Evolutionary conservation across 1,140 invertebrate genomes (phyloP).

Genomic region (Cyclargus thomasi): DNA sequence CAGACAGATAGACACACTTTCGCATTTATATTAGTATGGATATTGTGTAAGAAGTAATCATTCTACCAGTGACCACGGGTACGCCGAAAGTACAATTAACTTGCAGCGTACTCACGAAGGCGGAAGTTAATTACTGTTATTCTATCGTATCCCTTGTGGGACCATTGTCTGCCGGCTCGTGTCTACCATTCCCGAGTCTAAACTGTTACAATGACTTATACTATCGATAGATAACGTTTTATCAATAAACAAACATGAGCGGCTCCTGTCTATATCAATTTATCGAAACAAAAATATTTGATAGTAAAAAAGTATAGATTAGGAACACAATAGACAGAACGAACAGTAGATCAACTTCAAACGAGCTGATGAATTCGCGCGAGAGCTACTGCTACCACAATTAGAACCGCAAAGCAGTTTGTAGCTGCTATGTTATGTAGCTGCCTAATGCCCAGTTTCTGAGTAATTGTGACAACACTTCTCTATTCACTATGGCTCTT

Average conservation of each 20-base stretch:
- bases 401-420: no score
- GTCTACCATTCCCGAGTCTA: conserved; percentile 12
- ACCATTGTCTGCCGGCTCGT: conserved; percentile 30
- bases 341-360: no score
- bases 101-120: conserved; percentile 23
- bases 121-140: conserved; percentile 43
- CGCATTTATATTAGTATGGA: background rate
- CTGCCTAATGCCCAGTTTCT: no score
- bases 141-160: conserved; percentile 26
- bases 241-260: conserved; percentile 5
- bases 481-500: no score
- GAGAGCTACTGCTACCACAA: no score
- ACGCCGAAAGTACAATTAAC: background rate
- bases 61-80: background rate
- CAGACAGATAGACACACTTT: no score
- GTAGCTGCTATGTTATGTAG: no score
- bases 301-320: background rate
- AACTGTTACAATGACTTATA: conserved; percentile 19
- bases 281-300: background rate
- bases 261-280: background rate
- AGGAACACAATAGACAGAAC: no score
- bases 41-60: background rate
- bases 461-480: no score
- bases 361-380: no score
- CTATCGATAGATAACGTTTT: background rate